phyloP scores from a whole-genome alignment of 2,113 vertebrate genomes.

The Cavia aperea region DNA sequence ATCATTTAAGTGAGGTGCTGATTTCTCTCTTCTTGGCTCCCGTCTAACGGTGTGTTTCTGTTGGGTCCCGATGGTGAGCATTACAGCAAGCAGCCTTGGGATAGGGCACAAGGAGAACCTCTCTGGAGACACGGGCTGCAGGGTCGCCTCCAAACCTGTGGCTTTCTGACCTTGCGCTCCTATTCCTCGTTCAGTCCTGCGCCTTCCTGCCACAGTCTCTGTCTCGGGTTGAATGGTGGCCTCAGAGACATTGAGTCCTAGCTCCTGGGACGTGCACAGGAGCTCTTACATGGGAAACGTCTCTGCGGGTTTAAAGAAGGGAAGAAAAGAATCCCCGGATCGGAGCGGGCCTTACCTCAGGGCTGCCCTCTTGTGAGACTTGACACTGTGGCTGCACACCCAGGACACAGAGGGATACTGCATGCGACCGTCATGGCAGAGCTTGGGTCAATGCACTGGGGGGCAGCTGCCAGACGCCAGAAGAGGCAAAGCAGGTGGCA shows the following conservation, averaged over 20 bases:
- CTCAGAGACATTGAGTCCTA: background rate
- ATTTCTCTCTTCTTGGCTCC: background rate
- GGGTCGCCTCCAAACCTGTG: background rate
- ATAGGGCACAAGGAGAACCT: background rate
- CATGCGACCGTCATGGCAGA: background rate
- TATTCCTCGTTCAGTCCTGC: background rate
- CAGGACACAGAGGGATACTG: background rate
- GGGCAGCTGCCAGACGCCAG: background rate
- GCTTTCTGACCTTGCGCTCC: background rate
- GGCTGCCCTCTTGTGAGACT: background rate
- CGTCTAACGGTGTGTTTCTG: background rate
- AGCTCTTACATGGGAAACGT: background rate
- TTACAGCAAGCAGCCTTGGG: background rate
- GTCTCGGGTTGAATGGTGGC: slow-evolving; percentile 14
- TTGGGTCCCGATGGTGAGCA: background rate
- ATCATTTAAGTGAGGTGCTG: background rate
- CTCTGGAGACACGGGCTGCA: background rate
- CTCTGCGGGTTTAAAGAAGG: background rate
- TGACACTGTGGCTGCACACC: background rate
- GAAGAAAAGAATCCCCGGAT: background rate
- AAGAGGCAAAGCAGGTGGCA: background rate
- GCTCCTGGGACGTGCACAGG: background rate
- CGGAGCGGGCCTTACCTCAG: background rate
- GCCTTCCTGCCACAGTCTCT: background rate
- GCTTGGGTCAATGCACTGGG: background rate